These are phyloP conservation scores for Tympanoctomys barrerae DNA, from an alignment of 2,797 vertebrate species.

Conservation along the genomic window DNA sequence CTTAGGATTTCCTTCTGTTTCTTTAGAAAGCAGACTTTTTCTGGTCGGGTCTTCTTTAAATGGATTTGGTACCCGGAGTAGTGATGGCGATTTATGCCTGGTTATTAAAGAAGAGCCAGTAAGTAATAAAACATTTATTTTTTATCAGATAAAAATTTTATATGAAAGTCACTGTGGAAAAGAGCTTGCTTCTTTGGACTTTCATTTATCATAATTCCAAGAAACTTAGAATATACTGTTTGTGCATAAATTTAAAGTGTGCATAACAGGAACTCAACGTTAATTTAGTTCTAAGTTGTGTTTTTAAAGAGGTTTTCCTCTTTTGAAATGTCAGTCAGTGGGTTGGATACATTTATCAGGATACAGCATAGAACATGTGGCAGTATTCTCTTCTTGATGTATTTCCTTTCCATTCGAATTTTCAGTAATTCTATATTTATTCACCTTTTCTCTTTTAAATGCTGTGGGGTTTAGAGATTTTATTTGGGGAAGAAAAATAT, in stretches of 20 bases:
- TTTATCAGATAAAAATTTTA: slow-evolving; percentile 34
- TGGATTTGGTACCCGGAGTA: slow-evolving; percentile 95
- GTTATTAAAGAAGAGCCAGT: slow-evolving; percentile 92
- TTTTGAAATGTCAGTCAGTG: slow-evolving; percentile 36
- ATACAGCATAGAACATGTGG: slow-evolving; percentile 21
- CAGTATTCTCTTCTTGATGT: slow-evolving; percentile 36
- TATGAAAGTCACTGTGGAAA: slow-evolving; percentile 8
- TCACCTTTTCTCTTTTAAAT: slow-evolving; percentile 31
- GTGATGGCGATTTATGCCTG: slow-evolving; percentile 97
- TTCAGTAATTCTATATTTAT: slow-evolving; percentile 59
- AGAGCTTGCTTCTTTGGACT: slow-evolving; percentile 60
- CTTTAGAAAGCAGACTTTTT: slow-evolving; percentile 93
- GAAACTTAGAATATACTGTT: slow-evolving; percentile 31
- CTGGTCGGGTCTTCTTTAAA: slow-evolving; percentile 97
- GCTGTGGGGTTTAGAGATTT: neutral
- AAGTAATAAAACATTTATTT: slow-evolving; percentile 85
- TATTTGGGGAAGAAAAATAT: slow-evolving; percentile 19
- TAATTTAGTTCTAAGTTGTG: slow-evolving; percentile 57
- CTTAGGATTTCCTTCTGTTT: slow-evolving; percentile 53
- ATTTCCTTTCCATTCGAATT: slow-evolving; percentile 66
- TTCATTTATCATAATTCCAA: slow-evolving; percentile 49
- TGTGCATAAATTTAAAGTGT: slow-evolving; percentile 30
- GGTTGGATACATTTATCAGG: slow-evolving; percentile 20
- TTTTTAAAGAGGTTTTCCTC: slow-evolving; percentile 56
- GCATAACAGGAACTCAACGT: neutral